Conservation (phyloP, 2,113 vertebrate species). For the Gila orcuttii region DNA sequence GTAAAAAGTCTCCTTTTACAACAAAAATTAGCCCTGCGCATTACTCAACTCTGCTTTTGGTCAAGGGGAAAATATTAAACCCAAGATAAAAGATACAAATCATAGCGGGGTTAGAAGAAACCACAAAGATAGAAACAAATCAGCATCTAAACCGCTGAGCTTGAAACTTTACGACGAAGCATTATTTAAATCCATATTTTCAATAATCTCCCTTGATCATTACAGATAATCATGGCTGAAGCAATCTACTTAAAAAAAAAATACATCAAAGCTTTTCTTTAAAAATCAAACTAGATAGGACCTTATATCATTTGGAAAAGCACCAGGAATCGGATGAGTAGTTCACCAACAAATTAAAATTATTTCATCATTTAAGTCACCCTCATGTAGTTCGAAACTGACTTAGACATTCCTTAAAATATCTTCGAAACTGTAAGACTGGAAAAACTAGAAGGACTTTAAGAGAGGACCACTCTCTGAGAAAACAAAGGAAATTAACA, state of each 20-base stretch:
- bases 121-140: conserved; percentile 35
- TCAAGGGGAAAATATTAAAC: conserved; percentile 37
- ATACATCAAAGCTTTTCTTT: conserved; percentile 7
- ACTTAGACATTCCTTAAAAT: too few relatives aligned
- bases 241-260: background rate
- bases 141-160: conserved; percentile 33
- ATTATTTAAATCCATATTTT: background rate
- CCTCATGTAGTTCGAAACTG: background rate
- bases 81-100: conserved; percentile 44
- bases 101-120: conserved; percentile 36
- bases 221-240: background rate
- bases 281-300: background rate
- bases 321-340: too few relatives aligned
- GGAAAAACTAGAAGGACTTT: too few relatives aligned
- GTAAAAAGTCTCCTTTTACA: conserved; percentile 55
- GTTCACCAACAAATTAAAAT: background rate
- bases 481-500: too few relatives aligned
- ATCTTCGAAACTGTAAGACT: too few relatives aligned
- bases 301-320: too few relatives aligned
- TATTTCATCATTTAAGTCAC: background rate
- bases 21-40: conserved; percentile 38
- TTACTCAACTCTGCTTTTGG: conserved; percentile 46
- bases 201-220: background rate
- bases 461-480: too few relatives aligned
- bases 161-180: background rate